Evolutionary conservation across 2,888 invertebrate species (phyloP), one percentile per base, ranked within the genome.

Genomic region (Scaptomyza flava): DNA sequence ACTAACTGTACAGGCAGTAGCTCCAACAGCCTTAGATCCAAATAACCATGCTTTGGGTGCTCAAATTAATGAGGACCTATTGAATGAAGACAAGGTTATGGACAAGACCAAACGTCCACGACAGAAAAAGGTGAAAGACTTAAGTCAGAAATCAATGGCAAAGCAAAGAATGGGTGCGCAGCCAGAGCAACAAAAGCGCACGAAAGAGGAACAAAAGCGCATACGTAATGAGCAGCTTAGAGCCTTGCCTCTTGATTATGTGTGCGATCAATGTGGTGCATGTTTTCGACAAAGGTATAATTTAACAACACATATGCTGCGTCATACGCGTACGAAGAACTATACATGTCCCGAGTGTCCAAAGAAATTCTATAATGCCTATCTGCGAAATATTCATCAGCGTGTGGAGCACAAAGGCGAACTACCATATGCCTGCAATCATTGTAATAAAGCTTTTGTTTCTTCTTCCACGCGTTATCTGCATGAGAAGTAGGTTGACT

Each of bases 351-450:
- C 92, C 31, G 91, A 94, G 48, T 94, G 94, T 65, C 94, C 94
- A 0, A 94, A 93, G 80, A 91, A 92, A 5, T 94, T 94, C 73
- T 92, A 92, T 48, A 91, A 91, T 93, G 93, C 65, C 93, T 94
- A 92, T 93, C 94, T 92, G 90, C 89, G 71, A 77, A 94, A 41
- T 92, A 93, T 64, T 91, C 93, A 4, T 93, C 94, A 77, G 81
- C 89, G 45, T 80, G 90, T 23, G 92, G 93, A 0, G 0, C 94
- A 94, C 75, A 91, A 92, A 0, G 93, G 94, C 9, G 93, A 93
- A 17, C 78, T 94, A 56, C 95, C 95, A 0, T 94, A 94, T 90
- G 93, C 93, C 63, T 95, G 95, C 72, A 94, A 94, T 30, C 93
- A 93, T 62, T 95, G 95, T 73, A 93, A 94, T 11, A 94, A 94